phyloP scores from a whole-genome alignment of 2,797 vertebrate genomes.

The Cossypha dichroa region DNA sequence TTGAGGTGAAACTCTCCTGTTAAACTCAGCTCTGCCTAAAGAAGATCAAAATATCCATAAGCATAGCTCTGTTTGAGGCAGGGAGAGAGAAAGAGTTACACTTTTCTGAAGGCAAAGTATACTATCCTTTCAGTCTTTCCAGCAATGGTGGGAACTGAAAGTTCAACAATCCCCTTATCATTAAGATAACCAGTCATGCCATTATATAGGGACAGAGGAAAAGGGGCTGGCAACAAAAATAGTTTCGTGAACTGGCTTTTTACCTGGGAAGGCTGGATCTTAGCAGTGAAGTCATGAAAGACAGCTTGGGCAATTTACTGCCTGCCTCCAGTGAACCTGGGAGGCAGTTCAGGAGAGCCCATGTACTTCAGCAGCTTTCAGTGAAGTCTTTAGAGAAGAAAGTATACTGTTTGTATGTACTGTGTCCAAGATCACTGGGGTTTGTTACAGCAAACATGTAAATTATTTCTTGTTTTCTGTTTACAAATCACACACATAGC shows the following conservation, averaged over 20 bases:
- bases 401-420: background rate
- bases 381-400: background rate
- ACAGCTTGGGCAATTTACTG: background rate
- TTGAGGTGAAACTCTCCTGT: slow-evolving; percentile 24
- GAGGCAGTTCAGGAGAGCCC: background rate
- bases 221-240: background rate
- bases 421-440: fast-evolving
- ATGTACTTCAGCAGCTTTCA: background rate
- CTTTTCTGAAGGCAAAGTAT: background rate
- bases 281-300: background rate
- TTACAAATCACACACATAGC: background rate
- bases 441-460: background rate
- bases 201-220: background rate
- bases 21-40: background rate
- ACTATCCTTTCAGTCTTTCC: background rate
- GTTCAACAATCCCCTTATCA: background rate
- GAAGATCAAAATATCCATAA: background rate
- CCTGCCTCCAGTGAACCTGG: background rate
- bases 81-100: background rate
- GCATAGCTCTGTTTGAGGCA: background rate
- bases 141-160: background rate
- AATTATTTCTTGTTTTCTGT: background rate
- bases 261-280: background rate
- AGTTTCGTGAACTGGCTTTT: background rate
- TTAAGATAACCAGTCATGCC: background rate